Base-by-base conservation (phyloP, 2,797 vertebrate genomes). In the Eptatretus atami region DNA sequence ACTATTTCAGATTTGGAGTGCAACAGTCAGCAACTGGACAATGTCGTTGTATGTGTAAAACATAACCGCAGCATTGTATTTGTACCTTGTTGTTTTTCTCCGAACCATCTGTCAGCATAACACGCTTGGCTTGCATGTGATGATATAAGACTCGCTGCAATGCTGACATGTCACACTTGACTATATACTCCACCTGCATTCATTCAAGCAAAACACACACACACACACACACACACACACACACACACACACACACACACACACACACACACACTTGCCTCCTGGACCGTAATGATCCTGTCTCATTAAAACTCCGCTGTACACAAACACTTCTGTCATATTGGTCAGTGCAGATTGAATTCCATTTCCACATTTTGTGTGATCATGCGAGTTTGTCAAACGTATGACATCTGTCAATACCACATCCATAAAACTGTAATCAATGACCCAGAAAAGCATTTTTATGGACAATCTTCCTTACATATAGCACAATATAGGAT, bases 81-180 rank as follows among this genome's bases (percentile, higher is more conserved):
- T 63, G 24, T 64, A 90, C 87, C 85, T 95, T 95, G 72, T 93
- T 95, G 74, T 95, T 85, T 72, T 95, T 93, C 74, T 93, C 86
- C 0, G 88, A 93, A 54, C 88, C 88, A 0, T 95, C 88, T 0
- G 88, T 95, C 52, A 95, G 80, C 63, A 95, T 81, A 52, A 95
- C 83, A 0, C 87, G 86, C 71, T 93, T 95, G 71, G 86, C 86
- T 74, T 95, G 86, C 88, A 94, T 95, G 74, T 95, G 86, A 11
- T 86, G 73, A 72, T 95, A 95, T 8, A 95, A 73, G 13, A 95
- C 86, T 3, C 83, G 74, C 77, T 95, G 87, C 68, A 95, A 79
- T 0, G 87, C 81, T 0, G 87, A 95, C 87, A 95, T 95, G 72
- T 95, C 87, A 0, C 87, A 93, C 69, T 93, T 93, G 70, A 95